These are phyloP conservation scores for Aphrophora alni DNA, from an alignment of 2,888 invertebrate genomes.

Conservation along the genomic window DNA sequence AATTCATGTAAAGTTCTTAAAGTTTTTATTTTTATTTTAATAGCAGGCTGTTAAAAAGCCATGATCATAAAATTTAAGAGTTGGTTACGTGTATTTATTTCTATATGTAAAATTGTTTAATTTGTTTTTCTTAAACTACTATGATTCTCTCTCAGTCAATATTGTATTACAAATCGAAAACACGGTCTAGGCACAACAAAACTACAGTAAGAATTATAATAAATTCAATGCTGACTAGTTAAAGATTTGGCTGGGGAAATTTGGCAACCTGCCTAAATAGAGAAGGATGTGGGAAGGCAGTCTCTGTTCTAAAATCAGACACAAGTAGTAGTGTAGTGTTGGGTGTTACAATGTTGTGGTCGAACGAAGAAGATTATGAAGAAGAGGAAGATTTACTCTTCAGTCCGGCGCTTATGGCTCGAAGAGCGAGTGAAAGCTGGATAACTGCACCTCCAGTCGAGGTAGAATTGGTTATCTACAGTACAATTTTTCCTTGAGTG, in stretches of 20 bases:
- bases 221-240: not conserved
- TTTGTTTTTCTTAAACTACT: not conserved
- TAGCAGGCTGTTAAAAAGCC: too few relatives aligned
- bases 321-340: conserved; percentile 24
- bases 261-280: conserved; percentile 15
- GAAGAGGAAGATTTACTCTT: conserved; percentile 87
- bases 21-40: too few relatives aligned
- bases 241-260: conserved; percentile 41
- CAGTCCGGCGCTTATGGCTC: conserved; percentile 85
- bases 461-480: conserved; percentile 61
- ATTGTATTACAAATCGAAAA: not conserved
- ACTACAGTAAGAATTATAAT: not conserved
- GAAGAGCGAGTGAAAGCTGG: conserved; percentile 89
- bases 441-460: conserved; percentile 86
- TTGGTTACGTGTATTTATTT: too few relatives aligned
- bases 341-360: conserved; percentile 61
- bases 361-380: conserved; percentile 76
- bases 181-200: not conserved
- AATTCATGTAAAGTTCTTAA: too few relatives aligned
- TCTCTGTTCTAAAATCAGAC: conserved; percentile 35
- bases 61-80: too few relatives aligned
- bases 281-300: conserved; percentile 13
- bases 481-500: too few relatives aligned
- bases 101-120: too few relatives aligned
- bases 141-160: not conserved